These are phyloP conservation scores for Leptobrachium ailaonicum DNA, from an alignment of 2,113 vertebrate species.

Conservation along the genomic window DNA sequence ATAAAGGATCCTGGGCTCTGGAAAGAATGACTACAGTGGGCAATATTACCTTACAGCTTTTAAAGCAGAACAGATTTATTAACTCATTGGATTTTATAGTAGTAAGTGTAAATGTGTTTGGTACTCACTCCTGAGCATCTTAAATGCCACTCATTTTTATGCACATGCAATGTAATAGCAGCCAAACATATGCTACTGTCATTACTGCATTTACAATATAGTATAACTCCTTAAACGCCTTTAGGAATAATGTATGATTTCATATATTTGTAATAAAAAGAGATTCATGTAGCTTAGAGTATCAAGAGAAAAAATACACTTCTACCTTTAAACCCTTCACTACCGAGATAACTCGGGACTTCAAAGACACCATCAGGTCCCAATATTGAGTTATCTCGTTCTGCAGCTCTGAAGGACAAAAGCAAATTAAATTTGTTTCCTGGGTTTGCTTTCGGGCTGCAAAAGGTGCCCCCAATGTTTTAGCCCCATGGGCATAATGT, in stretches of 20 bases:
- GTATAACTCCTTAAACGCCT: neutral
- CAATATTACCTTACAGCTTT: constrained; percentile 30
- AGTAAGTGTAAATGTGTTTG: constrained; percentile 11
- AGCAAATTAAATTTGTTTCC: too few relatives aligned
- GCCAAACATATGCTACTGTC: constrained; percentile 28
- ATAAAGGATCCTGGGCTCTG: constrained; percentile 3
- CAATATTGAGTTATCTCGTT: too few relatives aligned
- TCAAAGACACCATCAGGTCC: too few relatives aligned
- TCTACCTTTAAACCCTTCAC: too few relatives aligned
- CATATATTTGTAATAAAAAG: neutral
- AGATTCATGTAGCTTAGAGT: too few relatives aligned
- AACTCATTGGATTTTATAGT: constrained; percentile 36
- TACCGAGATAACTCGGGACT: too few relatives aligned
- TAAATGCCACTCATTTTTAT: constrained; percentile 19
- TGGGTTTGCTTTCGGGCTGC: too few relatives aligned
- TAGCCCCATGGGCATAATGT: too few relatives aligned
- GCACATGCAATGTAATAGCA: constrained; percentile 1
- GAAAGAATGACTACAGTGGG: constrained; percentile 30
- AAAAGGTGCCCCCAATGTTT: too few relatives aligned
- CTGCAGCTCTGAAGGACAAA: too few relatives aligned
- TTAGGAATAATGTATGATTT: neutral
- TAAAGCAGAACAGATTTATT: constrained; percentile 22
- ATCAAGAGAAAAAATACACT: too few relatives aligned
- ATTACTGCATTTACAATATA: neutral
- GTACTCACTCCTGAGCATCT: constrained; percentile 16